These are phyloP conservation scores for Fabriciana adippe DNA, from an alignment of 2,888 invertebrate species.

Conservation along the genomic window DNA sequence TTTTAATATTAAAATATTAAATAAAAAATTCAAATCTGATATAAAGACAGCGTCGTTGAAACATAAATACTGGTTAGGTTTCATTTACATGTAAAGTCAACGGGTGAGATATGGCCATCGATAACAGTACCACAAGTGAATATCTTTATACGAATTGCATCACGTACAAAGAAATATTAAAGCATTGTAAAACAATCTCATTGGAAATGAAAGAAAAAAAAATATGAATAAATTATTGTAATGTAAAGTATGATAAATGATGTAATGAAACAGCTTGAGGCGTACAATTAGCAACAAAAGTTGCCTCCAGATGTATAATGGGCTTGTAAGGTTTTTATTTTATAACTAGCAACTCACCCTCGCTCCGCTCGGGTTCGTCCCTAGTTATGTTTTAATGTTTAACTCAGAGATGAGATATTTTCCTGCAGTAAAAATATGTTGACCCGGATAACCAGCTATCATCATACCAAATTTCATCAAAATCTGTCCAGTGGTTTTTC, in stretches of 20 bases:
- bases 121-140: conserved; percentile 62
- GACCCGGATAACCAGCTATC: too few relatives aligned
- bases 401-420: too few relatives aligned
- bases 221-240: conserved; percentile 79
- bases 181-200: conserved; percentile 72
- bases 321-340: background rate
- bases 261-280: conserved; percentile 76
- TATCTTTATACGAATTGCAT: conserved; percentile 67
- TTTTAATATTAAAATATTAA: background rate
- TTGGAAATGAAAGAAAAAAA: conserved; percentile 72
- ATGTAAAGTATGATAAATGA: conserved; percentile 81
- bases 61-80: conserved; percentile 65
- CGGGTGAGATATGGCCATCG: conserved; percentile 78
- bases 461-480: too few relatives aligned
- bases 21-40: conserved; percentile 18
- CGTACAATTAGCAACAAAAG: conserved; percentile 59
- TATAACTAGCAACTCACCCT: too few relatives aligned
- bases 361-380: too few relatives aligned
- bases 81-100: conserved; percentile 71
- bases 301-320: conserved; percentile 28
- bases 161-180: conserved; percentile 77
- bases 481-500: too few relatives aligned
- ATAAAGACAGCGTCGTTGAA: conserved; percentile 29
- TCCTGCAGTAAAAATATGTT: too few relatives aligned
- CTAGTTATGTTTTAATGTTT: too few relatives aligned